Base-by-base conservation (phyloP, 2,888 invertebrate species). In the Cataglyphis altisquamis region DNA sequence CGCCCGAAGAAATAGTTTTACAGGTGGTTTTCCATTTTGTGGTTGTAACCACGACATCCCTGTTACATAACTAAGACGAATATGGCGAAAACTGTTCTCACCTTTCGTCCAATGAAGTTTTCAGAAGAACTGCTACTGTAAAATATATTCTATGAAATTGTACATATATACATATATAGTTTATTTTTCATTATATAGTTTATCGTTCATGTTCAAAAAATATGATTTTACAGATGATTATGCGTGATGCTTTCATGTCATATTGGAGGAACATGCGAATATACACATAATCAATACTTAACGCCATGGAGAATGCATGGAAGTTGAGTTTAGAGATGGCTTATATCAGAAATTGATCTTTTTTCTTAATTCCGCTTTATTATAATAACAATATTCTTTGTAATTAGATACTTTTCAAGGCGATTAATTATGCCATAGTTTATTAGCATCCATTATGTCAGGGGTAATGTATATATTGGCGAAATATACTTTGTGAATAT, bases 1-100 rank as follows among this genome's bases (percentile, higher is more conserved):
- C 77, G 73, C 67, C 29, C 62, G 74, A 83, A 85, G 70, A 84
- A 86, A 68, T 68, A 78, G 83, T 85, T 86, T 85, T 85, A 86
- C 86, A 81, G 67, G 83, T 85, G 85, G 86, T 82, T 85, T 73
- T 83, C 74, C 39, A 52, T 72, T 21, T 55, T 55, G 60, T 78
- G 57, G 72, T 45, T 39, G 64, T 45, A 75, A 39, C 82, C 75
- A 55, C 63, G 74, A 68, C n/a, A 60, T 72, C 64, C 66, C 39
- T 66, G 57, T 55, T 66, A 73, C 84, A 78, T 72, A 78, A 78
- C 78, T 72, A 72, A 73, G 73, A 72, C 73, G 70, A 70, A 15
- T 70, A 78, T 32, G 45, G 78, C 78, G 78, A 72, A 72, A 78
- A 78, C 73, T 78, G 36, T 72, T 57, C 21, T 78, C 78, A 72